Percentiles rank a stretch among this genome's conserved stretches.
These are phyloP conservation scores for Podocnemis expansa DNA, from an alignment of 2,113 vertebrate genomes.

Conservation along the genomic window DNA sequence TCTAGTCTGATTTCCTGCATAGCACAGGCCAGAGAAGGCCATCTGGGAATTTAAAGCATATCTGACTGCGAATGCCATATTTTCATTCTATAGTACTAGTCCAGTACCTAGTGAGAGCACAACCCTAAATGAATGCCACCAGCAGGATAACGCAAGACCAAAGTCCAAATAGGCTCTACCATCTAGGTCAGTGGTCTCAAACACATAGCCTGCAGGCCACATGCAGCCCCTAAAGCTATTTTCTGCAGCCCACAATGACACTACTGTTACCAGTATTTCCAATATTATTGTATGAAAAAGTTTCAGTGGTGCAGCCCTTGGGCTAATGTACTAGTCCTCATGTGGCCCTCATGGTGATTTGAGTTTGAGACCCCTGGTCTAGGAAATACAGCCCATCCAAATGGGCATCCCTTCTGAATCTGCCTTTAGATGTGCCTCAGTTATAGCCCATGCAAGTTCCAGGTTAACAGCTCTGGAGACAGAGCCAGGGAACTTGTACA, in stretches of 20 bases:
- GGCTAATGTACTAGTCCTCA: too few species aligned
- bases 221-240: too few species aligned
- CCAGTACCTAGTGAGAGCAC: not conserved
- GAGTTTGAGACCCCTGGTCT: too few species aligned
- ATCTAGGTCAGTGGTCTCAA: too few species aligned
- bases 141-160: not conserved
- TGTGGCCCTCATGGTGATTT: too few species aligned
- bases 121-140: not conserved
- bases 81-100: constrained; percentile 7
- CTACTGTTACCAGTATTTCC: too few species aligned
- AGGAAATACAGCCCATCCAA: constrained; percentile 17
- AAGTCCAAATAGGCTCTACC: too few species aligned
- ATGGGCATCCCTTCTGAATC: not conserved
- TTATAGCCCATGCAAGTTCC: not conserved
- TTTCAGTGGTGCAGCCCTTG: too few species aligned
- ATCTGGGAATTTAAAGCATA: constrained; percentile 22
- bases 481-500: not conserved
- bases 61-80: constrained; percentile 10
- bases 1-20: not conserved
- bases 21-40: constrained; percentile 1
- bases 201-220: too few species aligned
- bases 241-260: too few species aligned
- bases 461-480: not conserved
- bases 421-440: not conserved
- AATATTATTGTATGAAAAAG: too few species aligned